phyloP scores from a whole-genome alignment of 2,797 vertebrate species.

The Rhadinocentrus ornatus region DNA sequence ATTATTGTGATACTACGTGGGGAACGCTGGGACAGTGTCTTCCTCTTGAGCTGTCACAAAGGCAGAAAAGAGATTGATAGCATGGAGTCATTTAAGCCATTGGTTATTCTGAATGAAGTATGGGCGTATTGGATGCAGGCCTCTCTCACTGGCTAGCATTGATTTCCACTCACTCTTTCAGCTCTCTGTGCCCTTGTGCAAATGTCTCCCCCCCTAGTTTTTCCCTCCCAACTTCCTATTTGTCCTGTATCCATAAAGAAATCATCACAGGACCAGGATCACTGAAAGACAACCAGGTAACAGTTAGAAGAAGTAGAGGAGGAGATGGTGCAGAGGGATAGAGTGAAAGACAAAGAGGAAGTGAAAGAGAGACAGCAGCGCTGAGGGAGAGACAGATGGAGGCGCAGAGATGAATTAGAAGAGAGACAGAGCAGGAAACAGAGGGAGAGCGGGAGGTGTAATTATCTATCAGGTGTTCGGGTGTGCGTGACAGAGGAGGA shows the following conservation, averaged over 20 bases:
- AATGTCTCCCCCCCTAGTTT: slow-evolving; percentile 29
- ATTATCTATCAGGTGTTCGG: slow-evolving; percentile 85
- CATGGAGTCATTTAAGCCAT: slow-evolving; percentile 73
- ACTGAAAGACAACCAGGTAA: slow-evolving; percentile 12
- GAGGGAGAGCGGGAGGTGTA: slow-evolving; percentile 76
- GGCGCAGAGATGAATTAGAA: slow-evolving; percentile 42
- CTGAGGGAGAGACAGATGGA: slow-evolving; percentile 63
- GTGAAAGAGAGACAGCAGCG: slow-evolving; percentile 60
- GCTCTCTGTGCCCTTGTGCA: slow-evolving; percentile 73
- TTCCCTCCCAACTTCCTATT: slow-evolving; percentile 21
- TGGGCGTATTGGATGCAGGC: slow-evolving; percentile 72
- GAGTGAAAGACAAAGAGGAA: slow-evolving; percentile 71
- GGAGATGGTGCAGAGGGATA: slow-evolving; percentile 36
- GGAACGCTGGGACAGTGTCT: slow-evolving; percentile 21
- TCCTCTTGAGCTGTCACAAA: slow-evolving; percentile 52
- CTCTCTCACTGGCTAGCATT: slow-evolving; percentile 72
- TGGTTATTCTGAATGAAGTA: slow-evolving; percentile 82
- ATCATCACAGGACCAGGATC: slow-evolving; percentile 26
- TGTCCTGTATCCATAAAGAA: slow-evolving; percentile 50
- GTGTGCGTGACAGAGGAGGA: slow-evolving; percentile 85
- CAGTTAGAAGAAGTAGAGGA: slow-evolving; percentile 6
- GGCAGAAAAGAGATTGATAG: slow-evolving; percentile 77
- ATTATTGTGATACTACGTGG: slow-evolving; percentile 38
- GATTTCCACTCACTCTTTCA: slow-evolving; percentile 79
- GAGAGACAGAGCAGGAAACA: slow-evolving; percentile 72